Conservation (phyloP, 2,888 invertebrate species). For the Polydrusus cervinus region DNA sequence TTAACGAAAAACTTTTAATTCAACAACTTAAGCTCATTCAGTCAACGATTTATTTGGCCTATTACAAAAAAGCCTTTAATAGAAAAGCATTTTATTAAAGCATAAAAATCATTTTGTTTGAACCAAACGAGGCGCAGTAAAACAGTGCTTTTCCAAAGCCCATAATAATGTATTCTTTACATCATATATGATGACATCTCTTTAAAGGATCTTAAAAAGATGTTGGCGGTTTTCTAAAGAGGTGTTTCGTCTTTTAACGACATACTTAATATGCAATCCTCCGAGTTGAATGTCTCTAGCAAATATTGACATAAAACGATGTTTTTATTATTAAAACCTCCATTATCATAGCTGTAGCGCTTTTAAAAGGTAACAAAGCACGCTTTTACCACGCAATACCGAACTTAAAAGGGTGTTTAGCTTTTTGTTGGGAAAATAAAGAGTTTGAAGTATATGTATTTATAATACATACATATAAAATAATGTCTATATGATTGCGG, state of each 20-base stretch:
- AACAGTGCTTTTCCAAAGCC: no score
- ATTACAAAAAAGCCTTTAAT: no score
- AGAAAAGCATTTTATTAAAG: no score
- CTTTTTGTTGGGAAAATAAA: not conserved
- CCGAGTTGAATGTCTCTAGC: conserved; percentile 4
- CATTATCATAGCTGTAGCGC: conserved; percentile 15
- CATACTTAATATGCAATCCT: conserved; percentile 24
- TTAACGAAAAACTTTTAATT: no score
- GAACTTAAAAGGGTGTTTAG: conserved; percentile 10
- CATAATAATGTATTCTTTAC: not conserved
- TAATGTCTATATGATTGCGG: no score
- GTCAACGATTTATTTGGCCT: no score
- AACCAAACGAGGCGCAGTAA: no score
- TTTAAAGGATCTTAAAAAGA: not conserved
- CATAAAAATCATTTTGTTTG: no score
- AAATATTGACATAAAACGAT: conserved; percentile 15
- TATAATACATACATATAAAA: no score
- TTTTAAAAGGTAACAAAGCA: conserved; percentile 23
- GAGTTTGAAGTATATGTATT: no score
- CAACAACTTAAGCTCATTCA: no score
- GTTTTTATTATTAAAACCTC: conserved; percentile 25
- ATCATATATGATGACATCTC: not conserved
- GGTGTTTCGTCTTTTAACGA: conserved; percentile 11
- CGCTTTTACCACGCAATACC: conserved; percentile 15
- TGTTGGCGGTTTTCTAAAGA: conserved; percentile 17